phyloP scores from a whole-genome alignment of 2,888 invertebrate genomes.

The Epicampocera succincta region DNA sequence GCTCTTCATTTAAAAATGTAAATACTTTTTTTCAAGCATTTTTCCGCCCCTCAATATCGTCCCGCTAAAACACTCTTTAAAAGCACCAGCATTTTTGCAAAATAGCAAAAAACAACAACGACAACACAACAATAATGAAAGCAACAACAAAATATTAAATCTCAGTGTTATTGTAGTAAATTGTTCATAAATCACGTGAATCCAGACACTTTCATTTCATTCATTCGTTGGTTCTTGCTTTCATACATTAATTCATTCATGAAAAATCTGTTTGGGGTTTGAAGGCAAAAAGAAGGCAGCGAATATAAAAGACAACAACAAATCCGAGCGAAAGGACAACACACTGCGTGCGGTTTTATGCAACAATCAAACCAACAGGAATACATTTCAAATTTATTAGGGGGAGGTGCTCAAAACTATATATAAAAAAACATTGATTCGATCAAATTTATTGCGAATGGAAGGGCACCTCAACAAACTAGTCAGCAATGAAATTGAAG shows the following conservation, averaged over 20 bases:
- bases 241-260: conserved; percentile 63
- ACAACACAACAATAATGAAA: conserved; percentile 15
- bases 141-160: conserved; percentile 39
- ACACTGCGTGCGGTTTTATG: conserved; percentile 51
- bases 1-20: conserved; percentile 36
- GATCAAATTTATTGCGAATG: too few species aligned
- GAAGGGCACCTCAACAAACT: too few species aligned
- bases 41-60: conserved; percentile 13
- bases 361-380: conserved; percentile 47
- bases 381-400: conserved; percentile 41
- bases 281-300: conserved; percentile 2
- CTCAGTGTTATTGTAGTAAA: conserved; percentile 63
- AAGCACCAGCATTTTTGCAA: conserved; percentile 22
- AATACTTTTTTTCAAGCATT: not conserved
- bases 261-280: conserved; percentile 65
- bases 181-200: conserved; percentile 69
- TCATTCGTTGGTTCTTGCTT: conserved; percentile 51
- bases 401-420: too few species aligned
- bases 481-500: too few species aligned
- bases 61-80: not conserved
- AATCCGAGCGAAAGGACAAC: conserved; percentile 53
- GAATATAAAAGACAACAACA: conserved; percentile 25
- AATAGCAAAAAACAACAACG: not conserved
- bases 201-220: conserved; percentile 64
- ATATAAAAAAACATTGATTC: too few species aligned